Conservation (phyloP, 2,113 vertebrate species). For the Saccopteryx leptura region DNA sequence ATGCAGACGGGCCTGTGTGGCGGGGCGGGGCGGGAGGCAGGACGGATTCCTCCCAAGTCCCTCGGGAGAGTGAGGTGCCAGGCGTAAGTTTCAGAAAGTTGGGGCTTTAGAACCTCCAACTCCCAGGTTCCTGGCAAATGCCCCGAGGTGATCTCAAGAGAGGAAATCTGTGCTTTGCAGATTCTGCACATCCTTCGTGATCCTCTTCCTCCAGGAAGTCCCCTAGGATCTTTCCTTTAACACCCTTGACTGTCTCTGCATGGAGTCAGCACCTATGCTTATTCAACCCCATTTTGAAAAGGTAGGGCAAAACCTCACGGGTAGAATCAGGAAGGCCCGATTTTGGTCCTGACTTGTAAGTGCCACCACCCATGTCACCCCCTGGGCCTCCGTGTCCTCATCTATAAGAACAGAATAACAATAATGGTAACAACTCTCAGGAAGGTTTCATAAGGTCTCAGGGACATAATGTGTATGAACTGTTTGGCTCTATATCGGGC, state of each 20-base stretch:
- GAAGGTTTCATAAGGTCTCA: not conserved
- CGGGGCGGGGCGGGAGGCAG: not conserved
- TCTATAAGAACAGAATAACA: not conserved
- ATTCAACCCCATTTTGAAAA: not conserved
- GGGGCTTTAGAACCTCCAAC: fast-evolving
- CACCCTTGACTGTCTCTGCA: too few relatives aligned
- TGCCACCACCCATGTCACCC: fast-evolving
- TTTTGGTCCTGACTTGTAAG: not conserved
- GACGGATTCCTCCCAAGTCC: not conserved
- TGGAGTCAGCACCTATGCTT: not conserved
- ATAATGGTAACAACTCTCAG: too few relatives aligned
- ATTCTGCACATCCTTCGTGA: not conserved
- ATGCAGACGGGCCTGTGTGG: not conserved
- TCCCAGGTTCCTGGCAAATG: not conserved
- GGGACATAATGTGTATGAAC: fast-evolving
- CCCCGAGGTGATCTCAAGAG: not conserved
- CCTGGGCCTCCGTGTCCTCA: not conserved
- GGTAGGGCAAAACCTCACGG: not conserved
- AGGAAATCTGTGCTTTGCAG: not conserved
- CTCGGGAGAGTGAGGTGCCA: not conserved
- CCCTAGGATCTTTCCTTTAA: not conserved
- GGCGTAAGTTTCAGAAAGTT: not conserved
- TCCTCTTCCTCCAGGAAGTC: slow-evolving; percentile 2
- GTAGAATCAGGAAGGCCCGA: not conserved
- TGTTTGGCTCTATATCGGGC: not conserved